Base-by-base conservation (phyloP, 2,888 invertebrate species). In the Lasiommata megera region DNA sequence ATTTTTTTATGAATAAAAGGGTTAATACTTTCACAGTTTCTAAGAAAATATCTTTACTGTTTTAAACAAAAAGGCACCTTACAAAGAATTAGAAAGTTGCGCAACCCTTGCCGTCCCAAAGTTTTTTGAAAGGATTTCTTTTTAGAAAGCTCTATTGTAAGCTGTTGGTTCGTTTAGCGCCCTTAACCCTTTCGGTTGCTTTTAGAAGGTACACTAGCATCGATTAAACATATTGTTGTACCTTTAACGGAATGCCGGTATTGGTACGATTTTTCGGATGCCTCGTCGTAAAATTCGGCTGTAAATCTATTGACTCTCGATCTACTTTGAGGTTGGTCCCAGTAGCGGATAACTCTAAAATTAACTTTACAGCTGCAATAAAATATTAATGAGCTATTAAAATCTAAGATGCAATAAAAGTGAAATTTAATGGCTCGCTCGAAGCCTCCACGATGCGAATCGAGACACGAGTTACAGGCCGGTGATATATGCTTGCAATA, bases 11-110 rank as follows among this genome's bases (percentile, higher is more conserved):
- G 29, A 38, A 18, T 29, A 48, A 74, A 78, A 80, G 82, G 79
- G 79, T 80, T 73, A 76, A 85, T 78, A 85, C 86, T 88, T 88
- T 87, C 86, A 79, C 83, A 71, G 76, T 72, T 88, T 88, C 89
- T 71, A 56, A 82, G 85, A 87, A 87, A 74, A 67, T 56, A 61
- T 73, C 71, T 74, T 71, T 68, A 71, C 65, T 64, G 65, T 68
- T 73, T 65, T 63, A 60, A 63, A 64, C 74, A 80, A 81, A 80
- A 69, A 72, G 75, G 77, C 79, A 86, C 82, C 84, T 88, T 78
- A 88, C 87, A 88, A 89, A 79, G 86, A 76, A 82, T 86, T 88
- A 85, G 90, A 90, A 90, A 90, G 90, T 90, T 90, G 83, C 80
- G 84, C 88, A 90, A 90, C 89, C 88, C 88, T 89, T 84, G 80